Conservation (phyloP, 1,140 invertebrate species). For the Brachionus koreanus region DNA sequence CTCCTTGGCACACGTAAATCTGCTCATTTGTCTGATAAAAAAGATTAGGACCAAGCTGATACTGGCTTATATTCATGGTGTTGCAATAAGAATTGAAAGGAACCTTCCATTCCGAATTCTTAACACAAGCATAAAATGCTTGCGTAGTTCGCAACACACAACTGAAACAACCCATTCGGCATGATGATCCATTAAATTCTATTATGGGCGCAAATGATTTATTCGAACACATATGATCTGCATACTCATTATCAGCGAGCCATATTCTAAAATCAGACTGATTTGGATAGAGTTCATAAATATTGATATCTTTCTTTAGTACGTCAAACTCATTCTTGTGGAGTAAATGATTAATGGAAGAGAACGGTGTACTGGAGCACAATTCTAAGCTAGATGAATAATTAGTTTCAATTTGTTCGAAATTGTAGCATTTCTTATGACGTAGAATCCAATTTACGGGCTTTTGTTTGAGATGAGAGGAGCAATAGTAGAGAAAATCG, state of each 20-base stretch:
- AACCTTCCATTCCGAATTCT: conserved; percentile 24
- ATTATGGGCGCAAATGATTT: conserved; percentile 15
- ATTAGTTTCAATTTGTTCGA: not conserved
- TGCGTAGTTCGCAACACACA: not conserved
- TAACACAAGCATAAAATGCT: not conserved
- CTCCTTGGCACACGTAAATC: conserved; percentile 16
- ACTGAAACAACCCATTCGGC: not conserved
- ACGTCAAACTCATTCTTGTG: conserved; percentile 32
- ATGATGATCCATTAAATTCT: not conserved
- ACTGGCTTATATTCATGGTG: not conserved
- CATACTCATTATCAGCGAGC: conserved; percentile 36
- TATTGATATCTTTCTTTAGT: conserved; percentile 24
- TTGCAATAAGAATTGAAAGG: conserved; percentile 31
- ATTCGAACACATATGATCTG: conserved; percentile 15
- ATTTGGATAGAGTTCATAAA: not conserved
- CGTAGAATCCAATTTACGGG: conserved; percentile 31
- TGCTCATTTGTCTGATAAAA: not conserved
- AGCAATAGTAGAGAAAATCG: conserved; percentile 15
- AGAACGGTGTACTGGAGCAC: not conserved
- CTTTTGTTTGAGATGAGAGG: conserved; percentile 15
- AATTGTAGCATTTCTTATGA: conserved; percentile 39
- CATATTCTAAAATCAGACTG: not conserved
- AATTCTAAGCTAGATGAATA: not conserved
- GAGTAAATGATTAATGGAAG: conserved; percentile 16
- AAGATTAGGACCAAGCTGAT: not conserved